Evolutionary conservation across 2,888 invertebrate genomes (phyloP).

Genomic region (Polydrusus tereticollis): DNA sequence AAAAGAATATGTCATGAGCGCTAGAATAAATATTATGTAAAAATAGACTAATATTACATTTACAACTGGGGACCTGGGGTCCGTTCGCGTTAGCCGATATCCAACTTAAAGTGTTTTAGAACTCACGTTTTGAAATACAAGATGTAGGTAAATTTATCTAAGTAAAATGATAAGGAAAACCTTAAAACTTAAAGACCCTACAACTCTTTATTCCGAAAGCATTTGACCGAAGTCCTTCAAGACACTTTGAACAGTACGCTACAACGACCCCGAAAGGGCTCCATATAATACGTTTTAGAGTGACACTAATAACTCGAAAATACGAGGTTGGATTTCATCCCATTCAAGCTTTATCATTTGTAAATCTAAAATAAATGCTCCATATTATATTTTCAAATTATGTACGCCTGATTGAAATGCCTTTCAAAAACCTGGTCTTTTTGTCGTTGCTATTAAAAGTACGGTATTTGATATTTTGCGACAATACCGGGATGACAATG

Average conservation of each 20-base stretch:
- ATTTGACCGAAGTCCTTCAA: slow-evolving; percentile 58
- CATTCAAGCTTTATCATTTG: slow-evolving; percentile 59
- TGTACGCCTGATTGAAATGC: slow-evolving; percentile 35
- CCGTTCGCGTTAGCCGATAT: no score
- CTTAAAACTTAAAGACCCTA: slow-evolving; percentile 36
- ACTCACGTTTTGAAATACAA: slow-evolving; percentile 6
- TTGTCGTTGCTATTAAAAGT: slow-evolving; percentile 22
- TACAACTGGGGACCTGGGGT: no score
- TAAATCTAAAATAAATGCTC: slow-evolving; percentile 55
- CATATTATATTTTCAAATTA: slow-evolving; percentile 42
- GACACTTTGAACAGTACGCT: slow-evolving; percentile 47
- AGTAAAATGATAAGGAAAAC: slow-evolving; percentile 28
- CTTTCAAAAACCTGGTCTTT: slow-evolving; percentile 31
- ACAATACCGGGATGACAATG: slow-evolving; percentile 60
- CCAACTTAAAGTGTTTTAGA: no score
- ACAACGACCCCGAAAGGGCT: slow-evolving; percentile 32
- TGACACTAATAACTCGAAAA: slow-evolving; percentile 58
- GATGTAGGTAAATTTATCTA: slow-evolving; percentile 23
- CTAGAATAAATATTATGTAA: no score
- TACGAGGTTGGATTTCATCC: slow-evolving; percentile 54
- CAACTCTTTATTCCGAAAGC: slow-evolving; percentile 43
- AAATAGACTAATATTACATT: no score
- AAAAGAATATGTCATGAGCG: no score
- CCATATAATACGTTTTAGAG: slow-evolving; percentile 39
- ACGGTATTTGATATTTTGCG: slow-evolving; percentile 60